Percentiles rank a stretch among this genome's conserved stretches.
Conservation (phyloP, 2,888 invertebrate genomes). For the Leptura quadrifasciata region DNA sequence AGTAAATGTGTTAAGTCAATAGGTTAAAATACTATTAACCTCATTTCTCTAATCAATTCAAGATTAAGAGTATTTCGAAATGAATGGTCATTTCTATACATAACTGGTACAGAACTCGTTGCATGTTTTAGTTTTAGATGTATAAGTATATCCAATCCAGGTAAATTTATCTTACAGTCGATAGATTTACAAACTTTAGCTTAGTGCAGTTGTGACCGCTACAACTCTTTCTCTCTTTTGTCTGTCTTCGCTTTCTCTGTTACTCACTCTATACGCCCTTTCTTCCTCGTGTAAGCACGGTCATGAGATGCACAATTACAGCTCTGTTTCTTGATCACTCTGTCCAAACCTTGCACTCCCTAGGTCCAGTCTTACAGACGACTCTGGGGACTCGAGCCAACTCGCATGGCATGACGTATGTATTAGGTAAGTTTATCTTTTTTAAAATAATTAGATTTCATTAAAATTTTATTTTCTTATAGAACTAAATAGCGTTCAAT, state of each 20-base stretch:
- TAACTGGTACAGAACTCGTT: background rate
- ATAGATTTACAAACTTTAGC: slow-evolving; percentile 40
- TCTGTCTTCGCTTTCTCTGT: slow-evolving; percentile 59
- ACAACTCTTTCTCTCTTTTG: slow-evolving; percentile 41
- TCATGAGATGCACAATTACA: slow-evolving; percentile 65
- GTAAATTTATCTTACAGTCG: slow-evolving; percentile 25
- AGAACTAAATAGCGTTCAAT: background rate
- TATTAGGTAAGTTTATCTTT: slow-evolving; percentile 77
- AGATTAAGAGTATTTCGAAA: slow-evolving; percentile 23
- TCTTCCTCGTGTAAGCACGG: slow-evolving; percentile 59
- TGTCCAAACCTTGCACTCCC: slow-evolving; percentile 72
- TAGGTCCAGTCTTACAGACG: slow-evolving; percentile 73
- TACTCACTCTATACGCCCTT: slow-evolving; percentile 54
- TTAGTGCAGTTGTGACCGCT: slow-evolving; percentile 62
- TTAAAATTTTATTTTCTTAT: slow-evolving; percentile 17
- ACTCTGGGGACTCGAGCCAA: slow-evolving; percentile 72
- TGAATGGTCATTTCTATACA: slow-evolving; percentile 1
- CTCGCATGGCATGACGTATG: slow-evolving; percentile 81
- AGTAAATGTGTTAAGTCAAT: no score
- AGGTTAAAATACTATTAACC: background rate
- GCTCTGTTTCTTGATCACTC: slow-evolving; percentile 67
- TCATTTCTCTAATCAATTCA: background rate
- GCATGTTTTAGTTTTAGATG: slow-evolving; percentile 8
- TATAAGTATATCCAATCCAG: background rate
- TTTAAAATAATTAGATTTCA: slow-evolving; percentile 31